Base-by-base conservation (phyloP, 2,113 vertebrate species). In the Sardina pilchardus region DNA sequence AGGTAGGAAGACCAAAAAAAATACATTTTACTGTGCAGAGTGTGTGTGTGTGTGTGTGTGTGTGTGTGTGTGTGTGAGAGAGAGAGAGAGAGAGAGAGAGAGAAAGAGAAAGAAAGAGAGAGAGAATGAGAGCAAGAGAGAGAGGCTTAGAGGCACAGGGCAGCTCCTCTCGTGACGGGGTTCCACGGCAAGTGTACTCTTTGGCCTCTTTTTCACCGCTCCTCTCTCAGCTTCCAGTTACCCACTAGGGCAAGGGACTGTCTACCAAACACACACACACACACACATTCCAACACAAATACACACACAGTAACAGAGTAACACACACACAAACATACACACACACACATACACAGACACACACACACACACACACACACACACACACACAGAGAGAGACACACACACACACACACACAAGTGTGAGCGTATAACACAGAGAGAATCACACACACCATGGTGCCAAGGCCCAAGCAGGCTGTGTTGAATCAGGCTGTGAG, bases 401-500 rank as follows among this genome's bases (percentile, higher is more conserved):
- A 56, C 16, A 63, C 2, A 30, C 26, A 30, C 63, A 67, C 63
- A 67, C n/a, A 67, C 63, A 67, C 63, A 67, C 63, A 67, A 24
- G 63, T 71, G 26, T 34, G 63, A 30, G 9, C n/a, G 12, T 63
- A 30, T 26, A 30, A 71, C 63, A 71, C 63, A 14, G 2, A 71
- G n/a, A 24, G 47, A 84, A 82, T 81, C 85, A 87, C 83, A 17
- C 39, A 34, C 47, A 34, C 53, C 87, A 87, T 59, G 85, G 82
- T 83, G 86, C 87, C 84, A 88, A 53, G 85, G 81, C 45, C 80
- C 83, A 83, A 81, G 86, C 87, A 89, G 85, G 12, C 86, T 82
- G 83, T 89, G 85, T 88, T 85, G 86, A 91, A 84, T 82, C 89
- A 88, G 86, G 56, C 86, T 47, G 81, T 82, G 87, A 83, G 84